Base-by-base conservation (phyloP, 2,888 invertebrate genomes). In the Trimorus sp. region DNA sequence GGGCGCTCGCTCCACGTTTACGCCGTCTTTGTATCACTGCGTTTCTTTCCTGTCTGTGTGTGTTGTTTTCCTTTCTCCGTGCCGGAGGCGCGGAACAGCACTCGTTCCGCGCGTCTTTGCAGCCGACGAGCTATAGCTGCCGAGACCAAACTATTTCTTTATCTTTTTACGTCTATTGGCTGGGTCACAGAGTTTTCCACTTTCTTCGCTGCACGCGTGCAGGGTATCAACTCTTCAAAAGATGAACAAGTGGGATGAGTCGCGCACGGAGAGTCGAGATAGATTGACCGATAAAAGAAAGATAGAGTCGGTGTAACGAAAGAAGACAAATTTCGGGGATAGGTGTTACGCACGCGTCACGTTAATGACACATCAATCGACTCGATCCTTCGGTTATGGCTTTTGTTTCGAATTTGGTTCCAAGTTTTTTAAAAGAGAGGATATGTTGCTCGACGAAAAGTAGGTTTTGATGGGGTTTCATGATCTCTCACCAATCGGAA, bases 111-210 rank as follows among this genome's bases (percentile, higher is more conserved):
- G 42, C 48, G 53, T 70, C 74, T 65, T 71, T 40, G 38, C 56
- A 0, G 36, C 54, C 60, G 15, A 62, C 59, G 54, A 80, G 48
- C 51, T 80, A 60, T 80, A 80, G 38, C 7, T 7, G 38, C 49
- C 53, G 42, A 14, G 51, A 45, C 36, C 73, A 48, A 79, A 79
- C 74, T 79, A 68, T 74, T 79, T 74, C 74, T 70, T 62, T 74
- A 79, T 79, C 74, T 79, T 79, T 79, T 79, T 79, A 79, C 45
- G 54, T 79, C 74, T 75, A 75, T 79, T 79, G 69, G 79, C 79
- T 63, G 79, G 79, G 69, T 79, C 76, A 66, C 76, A 76, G 71
- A 69, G 75, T 81, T 81, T 81, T 76, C 80, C 75, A 81, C 76
- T 81, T 81, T 81, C 76, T 66, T 76, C 71, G 49, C 62, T 38